Conservation (phyloP, 2,113 vertebrate species). For the Donacobius atricapilla region DNA sequence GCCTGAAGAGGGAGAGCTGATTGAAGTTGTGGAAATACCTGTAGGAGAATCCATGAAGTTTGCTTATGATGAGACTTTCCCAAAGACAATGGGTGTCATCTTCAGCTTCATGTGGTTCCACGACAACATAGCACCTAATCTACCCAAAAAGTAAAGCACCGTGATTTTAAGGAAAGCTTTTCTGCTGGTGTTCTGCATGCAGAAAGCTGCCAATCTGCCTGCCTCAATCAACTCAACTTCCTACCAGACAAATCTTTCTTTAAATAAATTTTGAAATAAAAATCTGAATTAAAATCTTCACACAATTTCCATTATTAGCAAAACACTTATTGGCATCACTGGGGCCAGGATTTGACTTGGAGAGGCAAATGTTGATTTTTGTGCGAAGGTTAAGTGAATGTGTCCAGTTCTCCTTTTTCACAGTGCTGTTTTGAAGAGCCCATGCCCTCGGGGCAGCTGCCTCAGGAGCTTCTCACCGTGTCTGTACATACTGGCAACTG, state of each 20-base stretch:
- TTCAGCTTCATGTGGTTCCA: constrained; percentile 92
- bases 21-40: constrained; percentile 87
- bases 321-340: background rate
- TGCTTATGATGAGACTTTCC: constrained; percentile 82
- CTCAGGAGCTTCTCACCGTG: background rate
- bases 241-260: background rate
- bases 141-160: background rate
- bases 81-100: constrained; percentile 86
- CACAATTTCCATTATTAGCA: background rate
- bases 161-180: background rate
- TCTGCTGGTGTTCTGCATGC: background rate
- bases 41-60: constrained; percentile 87
- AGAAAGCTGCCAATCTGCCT: background rate
- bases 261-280: constrained; percentile 1
- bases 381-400: background rate
- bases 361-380: background rate
- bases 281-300: background rate
- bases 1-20: constrained; percentile 84
- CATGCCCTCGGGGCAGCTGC: background rate
- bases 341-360: background rate
- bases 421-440: background rate
- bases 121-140: constrained; percentile 81
- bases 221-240: background rate
- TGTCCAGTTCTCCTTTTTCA: background rate
- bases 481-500: background rate